A percentile compares a stretch with the other conserved stretches of the same genome.
Evolutionary conservation across 2,113 vertebrate genomes (phyloP).

Genomic region (Pimephales promelas): DNA sequence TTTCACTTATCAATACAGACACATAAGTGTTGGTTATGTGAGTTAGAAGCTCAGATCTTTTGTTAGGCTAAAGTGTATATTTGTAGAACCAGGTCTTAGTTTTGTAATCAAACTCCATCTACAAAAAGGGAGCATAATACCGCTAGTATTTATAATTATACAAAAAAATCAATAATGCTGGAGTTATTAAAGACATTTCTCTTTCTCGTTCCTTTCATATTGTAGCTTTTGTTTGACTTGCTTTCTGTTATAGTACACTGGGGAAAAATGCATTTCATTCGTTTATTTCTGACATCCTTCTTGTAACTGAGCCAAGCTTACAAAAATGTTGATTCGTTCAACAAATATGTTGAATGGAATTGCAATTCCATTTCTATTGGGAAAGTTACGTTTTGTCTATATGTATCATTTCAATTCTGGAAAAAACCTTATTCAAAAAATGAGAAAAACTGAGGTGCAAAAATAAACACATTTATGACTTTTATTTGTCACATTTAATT

Average conservation of each 20-base stretch:
- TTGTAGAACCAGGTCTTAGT: not conserved
- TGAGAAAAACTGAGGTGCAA: not conserved
- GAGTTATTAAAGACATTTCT: not conserved
- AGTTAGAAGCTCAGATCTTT: not conserved
- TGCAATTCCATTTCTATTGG: not conserved
- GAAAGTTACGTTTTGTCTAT: not conserved
- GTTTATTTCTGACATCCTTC: not conserved
- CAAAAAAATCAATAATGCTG: not conserved
- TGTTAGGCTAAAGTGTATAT: not conserved
- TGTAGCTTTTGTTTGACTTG: not conserved
- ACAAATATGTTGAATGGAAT: not conserved
- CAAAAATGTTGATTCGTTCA: not conserved
- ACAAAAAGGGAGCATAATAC: constrained; percentile 6
- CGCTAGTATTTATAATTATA: not conserved
- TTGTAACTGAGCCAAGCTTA: not conserved
- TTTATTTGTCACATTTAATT: not conserved
- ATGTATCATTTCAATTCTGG: not conserved
- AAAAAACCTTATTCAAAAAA: not conserved
- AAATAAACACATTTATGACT: not conserved
- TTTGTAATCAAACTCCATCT: not conserved
- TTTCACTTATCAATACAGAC: not conserved
- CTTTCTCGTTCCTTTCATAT: not conserved
- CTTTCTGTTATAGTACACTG: constrained; percentile 24
- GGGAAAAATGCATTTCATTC: not conserved
- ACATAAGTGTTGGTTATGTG: not conserved